Conservation (phyloP, 2,113 vertebrate species). For the Oplegnathus fasciatus region DNA sequence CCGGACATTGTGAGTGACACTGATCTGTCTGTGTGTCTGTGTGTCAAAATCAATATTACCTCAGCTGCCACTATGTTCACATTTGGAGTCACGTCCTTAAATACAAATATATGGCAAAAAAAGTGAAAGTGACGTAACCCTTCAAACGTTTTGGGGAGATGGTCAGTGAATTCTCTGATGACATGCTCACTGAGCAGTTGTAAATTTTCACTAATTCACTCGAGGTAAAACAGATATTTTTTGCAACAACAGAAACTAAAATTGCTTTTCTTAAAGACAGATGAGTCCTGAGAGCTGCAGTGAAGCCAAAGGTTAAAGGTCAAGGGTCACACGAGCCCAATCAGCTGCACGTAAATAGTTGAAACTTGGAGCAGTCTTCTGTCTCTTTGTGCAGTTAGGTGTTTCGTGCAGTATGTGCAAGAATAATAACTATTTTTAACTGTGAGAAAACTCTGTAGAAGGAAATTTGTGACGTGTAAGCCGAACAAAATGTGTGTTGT, state of each 20-base stretch:
- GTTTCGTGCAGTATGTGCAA: neutral
- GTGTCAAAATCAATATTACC: no score
- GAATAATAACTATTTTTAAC: conserved; percentile 2
- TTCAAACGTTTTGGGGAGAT: neutral
- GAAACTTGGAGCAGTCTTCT: neutral
- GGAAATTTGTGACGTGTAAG: conserved; percentile 46
- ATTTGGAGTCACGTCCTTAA: neutral
- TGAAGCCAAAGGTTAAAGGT: neutral
- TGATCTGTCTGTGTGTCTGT: no score
- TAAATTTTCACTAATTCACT: neutral
- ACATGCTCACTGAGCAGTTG: neutral
- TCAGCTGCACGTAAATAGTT: neutral
- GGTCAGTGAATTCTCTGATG: neutral
- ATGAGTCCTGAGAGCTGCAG: neutral
- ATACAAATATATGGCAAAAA: neutral
- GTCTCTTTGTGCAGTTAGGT: neutral
- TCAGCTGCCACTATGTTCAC: neutral
- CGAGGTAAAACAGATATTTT: no score
- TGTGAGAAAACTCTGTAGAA: conserved; percentile 32
- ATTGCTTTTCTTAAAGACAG: neutral
- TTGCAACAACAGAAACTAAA: neutral
- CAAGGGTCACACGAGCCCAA: neutral
- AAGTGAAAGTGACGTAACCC: no score
- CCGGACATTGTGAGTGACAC: no score
- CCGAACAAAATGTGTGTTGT: conserved; percentile 67